Evolutionary conservation across 2,888 invertebrate species (phyloP).

Genomic region (Agelastica alni): DNA sequence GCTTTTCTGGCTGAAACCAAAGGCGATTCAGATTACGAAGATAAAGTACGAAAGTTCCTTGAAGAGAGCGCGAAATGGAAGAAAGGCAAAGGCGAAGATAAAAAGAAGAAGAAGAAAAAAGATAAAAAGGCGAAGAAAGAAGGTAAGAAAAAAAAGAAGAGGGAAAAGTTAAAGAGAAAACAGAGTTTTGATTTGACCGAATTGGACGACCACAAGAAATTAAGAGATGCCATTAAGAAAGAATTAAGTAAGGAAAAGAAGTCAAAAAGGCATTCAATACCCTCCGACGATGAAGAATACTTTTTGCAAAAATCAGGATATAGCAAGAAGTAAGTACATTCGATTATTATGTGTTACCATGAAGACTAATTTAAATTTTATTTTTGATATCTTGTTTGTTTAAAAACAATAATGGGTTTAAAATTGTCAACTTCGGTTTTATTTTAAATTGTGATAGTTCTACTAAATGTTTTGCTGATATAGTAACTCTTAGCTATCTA

Average conservation of each 20-base stretch:
- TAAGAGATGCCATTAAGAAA: conserved; percentile 71
- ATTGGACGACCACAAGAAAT: conserved; percentile 67
- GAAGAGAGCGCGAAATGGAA: conserved; percentile 83
- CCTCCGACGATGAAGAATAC: conserved; percentile 58
- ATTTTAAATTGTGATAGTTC: too few relatives aligned
- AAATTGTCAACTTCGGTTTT: too few relatives aligned
- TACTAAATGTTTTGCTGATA: too few relatives aligned
- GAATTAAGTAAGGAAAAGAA: conserved; percentile 55
- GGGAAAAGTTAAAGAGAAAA: conserved; percentile 66
- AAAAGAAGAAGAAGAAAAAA: conserved; percentile 63
- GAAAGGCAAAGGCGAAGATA: conserved; percentile 70
- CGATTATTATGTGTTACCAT: too few relatives aligned
- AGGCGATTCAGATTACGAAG: conserved; percentile 81
- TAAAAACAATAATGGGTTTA: too few relatives aligned
- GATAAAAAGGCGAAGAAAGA: conserved; percentile 70
- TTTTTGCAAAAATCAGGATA: conserved; percentile 56
- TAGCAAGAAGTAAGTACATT: conserved; percentile 55
- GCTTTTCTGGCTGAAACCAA: conserved; percentile 76
- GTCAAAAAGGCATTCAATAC: conserved; percentile 50
- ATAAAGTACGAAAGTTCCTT: conserved; percentile 81
- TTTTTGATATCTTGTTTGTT: too few relatives aligned
- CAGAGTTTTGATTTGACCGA: conserved; percentile 70
- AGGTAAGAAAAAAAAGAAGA: conserved; percentile 74
- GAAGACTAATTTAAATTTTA: too few relatives aligned
- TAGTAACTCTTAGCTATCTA: too few relatives aligned